A percentile compares a stretch with the other conserved stretches of the same genome.
These are phyloP conservation scores for Heliconius aoede DNA, from an alignment of 2,888 invertebrate species.

Conservation along the genomic window DNA sequence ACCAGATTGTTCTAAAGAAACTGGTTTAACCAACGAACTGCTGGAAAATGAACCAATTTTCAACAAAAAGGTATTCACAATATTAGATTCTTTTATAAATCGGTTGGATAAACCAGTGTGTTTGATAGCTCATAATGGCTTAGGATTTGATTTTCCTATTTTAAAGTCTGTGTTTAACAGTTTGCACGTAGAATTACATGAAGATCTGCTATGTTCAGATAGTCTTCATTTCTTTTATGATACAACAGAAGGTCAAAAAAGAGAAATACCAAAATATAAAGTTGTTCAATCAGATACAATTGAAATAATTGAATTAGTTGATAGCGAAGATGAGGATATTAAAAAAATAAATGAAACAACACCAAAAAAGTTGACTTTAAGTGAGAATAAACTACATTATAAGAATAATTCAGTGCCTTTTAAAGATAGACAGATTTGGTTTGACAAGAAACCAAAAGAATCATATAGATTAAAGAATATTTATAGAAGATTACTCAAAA, in stretches of 20 bases:
- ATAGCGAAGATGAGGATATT: constrained; percentile 7
- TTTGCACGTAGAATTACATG: not conserved
- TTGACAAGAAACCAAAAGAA: not conserved
- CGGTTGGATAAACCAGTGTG: not conserved
- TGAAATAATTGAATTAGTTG: constrained; percentile 1
- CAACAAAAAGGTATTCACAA: constrained; percentile 1
- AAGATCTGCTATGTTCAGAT: constrained; percentile 6
- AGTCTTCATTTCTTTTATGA: constrained; percentile 18
- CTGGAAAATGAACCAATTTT: constrained; percentile 16
- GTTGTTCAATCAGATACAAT: not conserved
- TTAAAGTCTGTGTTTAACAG: not conserved
- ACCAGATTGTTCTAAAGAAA: constrained; percentile 4
- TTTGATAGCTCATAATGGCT: constrained; percentile 20
- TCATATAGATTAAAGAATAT: constrained; percentile 20
- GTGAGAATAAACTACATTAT: constrained; percentile 6
- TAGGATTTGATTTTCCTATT: constrained; percentile 12
- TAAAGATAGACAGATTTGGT: not conserved
- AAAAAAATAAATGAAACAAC: not conserved
- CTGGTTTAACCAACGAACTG: constrained; percentile 6
- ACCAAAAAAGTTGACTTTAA: not conserved
- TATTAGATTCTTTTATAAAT: constrained; percentile 13
- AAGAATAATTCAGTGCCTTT: not conserved
- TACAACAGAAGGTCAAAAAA: not conserved
- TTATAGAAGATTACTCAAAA: not conserved
- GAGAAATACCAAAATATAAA: not conserved